Evolutionary conservation across 2,888 invertebrate genomes (phyloP).

Genomic region (Timema podura): DNA sequence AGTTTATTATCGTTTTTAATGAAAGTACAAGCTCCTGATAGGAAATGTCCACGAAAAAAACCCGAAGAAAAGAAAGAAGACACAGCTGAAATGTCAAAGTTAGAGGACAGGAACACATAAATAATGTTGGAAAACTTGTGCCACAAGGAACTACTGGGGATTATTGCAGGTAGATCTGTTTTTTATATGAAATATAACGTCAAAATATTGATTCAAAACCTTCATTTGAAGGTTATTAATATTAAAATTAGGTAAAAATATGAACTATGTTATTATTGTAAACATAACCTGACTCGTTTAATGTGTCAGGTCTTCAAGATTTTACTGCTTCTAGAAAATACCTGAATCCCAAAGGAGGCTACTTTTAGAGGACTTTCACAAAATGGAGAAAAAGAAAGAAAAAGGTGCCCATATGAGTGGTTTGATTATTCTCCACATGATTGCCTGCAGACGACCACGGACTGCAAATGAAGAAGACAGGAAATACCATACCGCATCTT

Average conservation of each 20-base stretch:
- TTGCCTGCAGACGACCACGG: neutral
- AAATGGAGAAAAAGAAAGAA: neutral
- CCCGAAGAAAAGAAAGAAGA: neutral
- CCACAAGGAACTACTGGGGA: neutral
- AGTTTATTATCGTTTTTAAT: neutral
- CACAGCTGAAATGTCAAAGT: neutral
- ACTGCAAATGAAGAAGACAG: neutral
- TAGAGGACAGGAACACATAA: slow-evolving; percentile 1
- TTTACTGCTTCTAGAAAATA: neutral
- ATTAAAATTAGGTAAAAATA: neutral
- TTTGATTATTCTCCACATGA: slow-evolving; percentile 4
- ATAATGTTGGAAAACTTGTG: neutral
- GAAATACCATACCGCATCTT: neutral
- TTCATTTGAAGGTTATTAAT: neutral
- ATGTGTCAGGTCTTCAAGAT: neutral
- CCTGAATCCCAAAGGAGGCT: neutral
- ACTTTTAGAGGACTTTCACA: neutral
- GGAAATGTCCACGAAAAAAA: neutral
- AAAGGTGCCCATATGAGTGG: neutral
- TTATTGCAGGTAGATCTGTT: neutral
- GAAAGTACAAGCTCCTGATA: neutral
- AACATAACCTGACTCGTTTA: neutral
- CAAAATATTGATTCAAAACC: neutral
- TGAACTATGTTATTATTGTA: neutral
- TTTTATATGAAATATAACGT: neutral